Evolutionary conservation across 2,888 invertebrate species (phyloP), one percentile per base, ranked within the genome.

Genomic region (Trypoxylon attenuatum): DNA sequence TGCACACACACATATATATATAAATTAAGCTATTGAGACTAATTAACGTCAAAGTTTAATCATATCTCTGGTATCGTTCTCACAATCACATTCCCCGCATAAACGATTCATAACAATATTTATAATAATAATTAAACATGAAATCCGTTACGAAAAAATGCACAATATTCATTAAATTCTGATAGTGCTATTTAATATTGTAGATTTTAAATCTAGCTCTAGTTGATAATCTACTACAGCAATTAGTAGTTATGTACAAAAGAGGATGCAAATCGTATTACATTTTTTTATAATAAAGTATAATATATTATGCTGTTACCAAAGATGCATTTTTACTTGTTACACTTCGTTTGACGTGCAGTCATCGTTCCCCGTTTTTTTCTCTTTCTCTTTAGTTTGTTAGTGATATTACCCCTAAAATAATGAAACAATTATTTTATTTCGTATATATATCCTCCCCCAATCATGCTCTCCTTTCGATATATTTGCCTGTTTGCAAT

Each of bases 161-260:
- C 80, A 76, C 80, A 79, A 77, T 47, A 71, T 69, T 62, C 58
- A n/a, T n/a, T 76, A 78, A 57, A 61, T 61, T 71, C 52, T 65
- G 13, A 47, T 62, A 71, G 45, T 64, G 56, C n/a, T 33, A 55
- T 60, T 63, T 68, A 73, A 77, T 65, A 46, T 63, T 57, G 65
- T 70, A 68, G 65, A 66, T 67, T 52, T 66, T 39, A 15, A 52
- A 39, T 38, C 49, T 63, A 57, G 58, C 42, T 50, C 39, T 62
- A 69, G 47, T 65, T 64, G 45, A 50, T 19, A 50, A 59, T 38
- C 49, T 55, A 49, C 27, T 51, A 56, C 41, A 63, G 47, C 53
- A 64, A 62, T 56, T 52, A 46, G 64, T 79, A 78, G 79, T 80
- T 78, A 79, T 82, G 80, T 81, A 82, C 80, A 82, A 82, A 82